These are phyloP conservation scores for Potamilus streckersoni DNA, from an alignment of 1,140 invertebrate species.

Conservation along the genomic window DNA sequence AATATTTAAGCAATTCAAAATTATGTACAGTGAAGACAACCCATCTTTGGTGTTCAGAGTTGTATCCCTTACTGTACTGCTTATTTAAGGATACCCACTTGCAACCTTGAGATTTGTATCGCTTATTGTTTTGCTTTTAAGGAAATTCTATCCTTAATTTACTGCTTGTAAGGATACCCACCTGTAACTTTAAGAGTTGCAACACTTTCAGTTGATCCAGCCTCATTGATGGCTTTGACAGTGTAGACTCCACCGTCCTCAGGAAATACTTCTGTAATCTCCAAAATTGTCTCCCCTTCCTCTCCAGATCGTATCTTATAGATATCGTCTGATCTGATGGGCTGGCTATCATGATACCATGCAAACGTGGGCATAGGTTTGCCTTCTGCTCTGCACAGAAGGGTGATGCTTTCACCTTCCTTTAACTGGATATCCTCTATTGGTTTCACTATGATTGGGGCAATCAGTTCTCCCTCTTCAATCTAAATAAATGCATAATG, in stretches of 20 bases:
- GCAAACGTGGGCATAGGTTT: constrained; percentile 47
- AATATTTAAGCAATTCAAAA: no score
- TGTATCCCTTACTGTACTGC: neutral
- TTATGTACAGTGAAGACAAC: no score
- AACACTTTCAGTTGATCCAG: constrained; percentile 72
- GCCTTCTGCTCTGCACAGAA: constrained; percentile 90
- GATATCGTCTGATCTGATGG: constrained; percentile 56
- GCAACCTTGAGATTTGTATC: no score
- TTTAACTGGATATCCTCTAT: constrained; percentile 51
- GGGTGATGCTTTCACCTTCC: constrained; percentile 91
- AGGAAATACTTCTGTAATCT: constrained; percentile 61
- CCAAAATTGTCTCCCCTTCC: constrained; percentile 54
- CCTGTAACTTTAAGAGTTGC: constrained; percentile 58
- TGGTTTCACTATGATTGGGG: constrained; percentile 49
- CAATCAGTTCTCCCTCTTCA: constrained; percentile 34
- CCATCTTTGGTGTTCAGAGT: no score
- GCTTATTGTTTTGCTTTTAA: neutral
- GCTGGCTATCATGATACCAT: constrained; percentile 78
- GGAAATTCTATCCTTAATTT: constrained; percentile 37
- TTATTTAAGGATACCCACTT: no score
- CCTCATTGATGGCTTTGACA: constrained; percentile 78
- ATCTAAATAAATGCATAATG: constrained; percentile 61
- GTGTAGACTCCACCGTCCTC: constrained; percentile 65
- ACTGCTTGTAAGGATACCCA: constrained; percentile 20
- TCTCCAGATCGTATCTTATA: constrained; percentile 54